Conservation (phyloP, 1,140 invertebrate species). For the Geopemphigus sp. region DNA sequence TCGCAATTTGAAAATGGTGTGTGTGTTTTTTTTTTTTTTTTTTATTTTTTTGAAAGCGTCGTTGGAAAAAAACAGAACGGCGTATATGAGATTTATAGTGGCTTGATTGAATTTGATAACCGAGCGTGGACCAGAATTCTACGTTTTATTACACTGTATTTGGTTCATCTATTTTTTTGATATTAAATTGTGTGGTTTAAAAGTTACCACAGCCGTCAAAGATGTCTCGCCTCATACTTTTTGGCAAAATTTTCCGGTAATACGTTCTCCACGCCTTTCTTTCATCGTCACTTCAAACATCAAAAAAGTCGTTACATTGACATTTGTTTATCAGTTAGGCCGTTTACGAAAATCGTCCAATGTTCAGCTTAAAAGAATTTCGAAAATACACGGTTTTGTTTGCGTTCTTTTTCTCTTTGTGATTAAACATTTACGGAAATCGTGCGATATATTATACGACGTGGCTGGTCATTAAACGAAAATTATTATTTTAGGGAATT, state of each 20-base stretch:
- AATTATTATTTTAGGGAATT: too few species aligned
- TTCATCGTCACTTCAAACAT: background rate
- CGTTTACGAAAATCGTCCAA: background rate
- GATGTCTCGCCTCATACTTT: background rate
- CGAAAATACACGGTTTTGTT: background rate
- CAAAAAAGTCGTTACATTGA: background rate
- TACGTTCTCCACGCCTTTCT: background rate
- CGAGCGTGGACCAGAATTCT: background rate
- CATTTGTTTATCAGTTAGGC: background rate
- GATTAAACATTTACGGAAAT: background rate
- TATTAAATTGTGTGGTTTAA: slow-evolving; percentile 24
- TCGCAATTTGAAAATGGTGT: background rate
- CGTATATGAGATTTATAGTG: slow-evolving; percentile 3
- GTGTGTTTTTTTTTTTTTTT: too few species aligned
- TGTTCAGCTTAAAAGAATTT: background rate
- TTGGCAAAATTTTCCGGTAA: too few species aligned
- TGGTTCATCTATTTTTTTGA: slow-evolving; percentile 9
- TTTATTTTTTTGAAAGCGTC: background rate
- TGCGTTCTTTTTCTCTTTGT: background rate
- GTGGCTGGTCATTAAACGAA: too few species aligned
- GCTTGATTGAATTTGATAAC: slow-evolving; percentile 13
- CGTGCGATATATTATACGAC: background rate
- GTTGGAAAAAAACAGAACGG: background rate
- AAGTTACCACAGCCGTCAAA: background rate
- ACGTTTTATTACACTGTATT: slow-evolving; percentile 27